These are phyloP conservation scores for Embidobia sp. DNA, from an alignment of 2,888 invertebrate genomes.

Conservation along the genomic window DNA sequence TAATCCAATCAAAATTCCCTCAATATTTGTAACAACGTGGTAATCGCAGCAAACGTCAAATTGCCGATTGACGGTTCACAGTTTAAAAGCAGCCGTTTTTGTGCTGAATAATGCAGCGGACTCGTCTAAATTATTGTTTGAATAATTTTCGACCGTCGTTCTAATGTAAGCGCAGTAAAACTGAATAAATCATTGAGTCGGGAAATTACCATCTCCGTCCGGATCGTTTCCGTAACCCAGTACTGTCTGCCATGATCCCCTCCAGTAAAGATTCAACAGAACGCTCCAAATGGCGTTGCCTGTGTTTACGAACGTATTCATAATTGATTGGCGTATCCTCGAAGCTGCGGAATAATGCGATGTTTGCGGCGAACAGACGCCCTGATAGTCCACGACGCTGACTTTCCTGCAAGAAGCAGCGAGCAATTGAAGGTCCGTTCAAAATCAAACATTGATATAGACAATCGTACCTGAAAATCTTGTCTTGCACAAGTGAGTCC, in stretches of 20 bases:
- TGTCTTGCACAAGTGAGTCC: conserved; percentile 95
- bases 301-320: conserved; percentile 68
- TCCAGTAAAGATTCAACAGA: conserved; percentile 73
- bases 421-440: conserved; percentile 14
- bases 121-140: no score
- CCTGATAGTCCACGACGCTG: conserved; percentile 94
- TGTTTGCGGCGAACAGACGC: conserved; percentile 86
- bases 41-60: no score
- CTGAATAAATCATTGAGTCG: conserved; percentile 10
- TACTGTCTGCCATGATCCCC: conserved; percentile 75
- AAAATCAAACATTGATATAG: not conserved
- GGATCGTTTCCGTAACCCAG: conserved; percentile 72
- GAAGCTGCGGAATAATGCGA: conserved; percentile 80
- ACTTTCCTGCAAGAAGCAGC: conserved; percentile 84
- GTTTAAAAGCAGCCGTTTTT: no score
- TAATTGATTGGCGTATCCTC: conserved; percentile 72
- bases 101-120: no score
- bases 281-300: conserved; percentile 75
- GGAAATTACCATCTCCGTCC: conserved; percentile 66
- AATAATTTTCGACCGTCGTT: no score
- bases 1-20: no score
- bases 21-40: no score
- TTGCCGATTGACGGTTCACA: no score
- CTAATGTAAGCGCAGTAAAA: no score
- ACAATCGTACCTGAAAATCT: conserved; percentile 87